Conservation (phyloP, 1,140 invertebrate species). For the Orius insidiosus region DNA sequence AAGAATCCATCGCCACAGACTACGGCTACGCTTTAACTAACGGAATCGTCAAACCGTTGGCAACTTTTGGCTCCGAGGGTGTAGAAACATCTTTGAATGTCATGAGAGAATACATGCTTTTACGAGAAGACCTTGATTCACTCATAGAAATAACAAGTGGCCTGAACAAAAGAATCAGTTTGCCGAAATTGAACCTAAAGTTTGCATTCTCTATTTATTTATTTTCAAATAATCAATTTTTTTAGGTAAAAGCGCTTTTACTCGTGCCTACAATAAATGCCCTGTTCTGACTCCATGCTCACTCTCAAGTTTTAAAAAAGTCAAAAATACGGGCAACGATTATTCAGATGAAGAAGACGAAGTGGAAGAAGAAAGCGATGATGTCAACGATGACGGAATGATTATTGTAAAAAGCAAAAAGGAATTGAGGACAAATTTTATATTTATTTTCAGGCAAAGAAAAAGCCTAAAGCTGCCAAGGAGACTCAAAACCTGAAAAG, state of each 20-base stretch:
- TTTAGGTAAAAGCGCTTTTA: conserved; percentile 81
- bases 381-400: conserved; percentile 53
- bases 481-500: conserved; percentile 5
- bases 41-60: conserved; percentile 54
- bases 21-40: conserved; percentile 58
- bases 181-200: conserved; percentile 59
- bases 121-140: conserved; percentile 81
- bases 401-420: conserved; percentile 47
- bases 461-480: not conserved
- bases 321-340: conserved; percentile 27
- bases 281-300: conserved; percentile 50
- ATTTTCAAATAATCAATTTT: conserved; percentile 10
- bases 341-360: conserved; percentile 25
- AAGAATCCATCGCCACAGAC: conserved; percentile 61
- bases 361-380: conserved; percentile 39
- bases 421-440: no score
- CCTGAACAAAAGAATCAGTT: conserved; percentile 52
- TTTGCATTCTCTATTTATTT: conserved; percentile 24
- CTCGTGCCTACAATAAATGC: conserved; percentile 78
- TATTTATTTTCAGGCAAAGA: conserved; percentile 4
- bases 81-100: conserved; percentile 52
- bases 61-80: conserved; percentile 46
- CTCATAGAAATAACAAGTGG: conserved; percentile 72
- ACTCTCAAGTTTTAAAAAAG: conserved; percentile 29
- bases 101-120: conserved; percentile 67